Base-by-base conservation (phyloP, 2,888 invertebrate species). In the Melinaea marsaeus region DNA sequence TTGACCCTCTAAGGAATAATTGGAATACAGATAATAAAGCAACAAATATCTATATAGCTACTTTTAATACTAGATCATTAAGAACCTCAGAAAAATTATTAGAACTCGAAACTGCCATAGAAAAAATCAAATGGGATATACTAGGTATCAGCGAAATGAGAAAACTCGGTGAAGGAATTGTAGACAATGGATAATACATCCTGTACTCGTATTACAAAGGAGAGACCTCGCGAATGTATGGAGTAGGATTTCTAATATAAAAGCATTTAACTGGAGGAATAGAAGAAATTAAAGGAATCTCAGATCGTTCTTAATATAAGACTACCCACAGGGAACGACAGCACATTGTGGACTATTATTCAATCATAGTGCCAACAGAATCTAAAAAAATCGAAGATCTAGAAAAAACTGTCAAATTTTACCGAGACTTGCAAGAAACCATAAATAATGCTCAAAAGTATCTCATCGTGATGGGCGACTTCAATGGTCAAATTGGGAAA, bases 361-460 rank as follows among this genome's bases (percentile, higher is more conserved):
- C 70, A 71, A 34, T 68, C 57, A 11, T 70, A 70, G 51, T 69
- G 55, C 69, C 69, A 55, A 69, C 69, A 7, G 70, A 71, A 67
- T 57, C 64, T 46, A 69, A 63, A 54, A 65, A 64, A 60, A 62
- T 22, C 22, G 22, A 69, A 63, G 66, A 70, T 32, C 22, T 22
- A 22, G 22, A 22, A 22, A 22, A 22, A 22, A 22, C 22, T 22
- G 22, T 22, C 22, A 22, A 58, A 37, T 37, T 37, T 7, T 62
- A 58, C 37, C 3, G 47, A 65, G 62, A 63, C 66, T 66, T 13
- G 7, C 55, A 57, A 61, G 57, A 9, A 13, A 58, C 63, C 32
- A 58, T 62, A 32, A n/a, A 57, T 37, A 59, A 48, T 13, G 2
- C 59, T 13, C 11, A 55, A 47, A 67, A 71, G 64, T 63, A 70